Base-by-base conservation (phyloP, 2,113 vertebrate species). In the Cacatua alba region DNA sequence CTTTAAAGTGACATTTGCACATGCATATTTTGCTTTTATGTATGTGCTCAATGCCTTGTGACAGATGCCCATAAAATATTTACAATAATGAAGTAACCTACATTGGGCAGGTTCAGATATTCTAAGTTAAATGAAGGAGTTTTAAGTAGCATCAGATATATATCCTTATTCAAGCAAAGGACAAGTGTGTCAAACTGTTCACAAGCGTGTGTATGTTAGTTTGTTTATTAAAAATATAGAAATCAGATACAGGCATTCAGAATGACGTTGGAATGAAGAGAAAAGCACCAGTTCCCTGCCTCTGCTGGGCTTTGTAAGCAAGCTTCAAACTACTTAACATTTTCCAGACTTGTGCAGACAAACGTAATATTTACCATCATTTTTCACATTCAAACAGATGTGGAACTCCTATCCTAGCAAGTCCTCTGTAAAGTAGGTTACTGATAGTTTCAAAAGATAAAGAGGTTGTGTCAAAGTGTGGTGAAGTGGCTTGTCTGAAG, bases 31-130 rank as follows among this genome's bases (percentile, higher is more conserved):
- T 89, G 85, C 69, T 95, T 95, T 92, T 88, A 95, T 55, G 44
- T 69, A 43, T 1, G 7, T 59, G 52, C 62, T 92, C 62, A 64
- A 84, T 72, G 86, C 69, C 83, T 92, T 41, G 24, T 81, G 85
- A 96, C 76, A 93, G 88, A 90, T 57, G 52, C 68, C 79, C 74
- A 96, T 97, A 83, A 96, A 96, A 94, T 94, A 96, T 94, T 94
- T 90, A 96, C 55, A 78, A 13, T 93, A 94, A 92, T 26, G 68
- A 97, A 92, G 65, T 88, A 96, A 96, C 94, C 94, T 90, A 93
- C 87, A 94, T 85, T 93, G 88, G 93, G 43, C 91, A 96, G 68
- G 72, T 82, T 90, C 59, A 77, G 63, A 69, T 76, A 94, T 16
- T 82, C 44, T 33, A 65, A 62, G 63, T 71, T 94, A 65, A 72